Evolutionary conservation across 2,797 vertebrate genomes (phyloP), one percentile per base, ranked within the genome.

Genomic region (Onychomys torridus): DNA sequence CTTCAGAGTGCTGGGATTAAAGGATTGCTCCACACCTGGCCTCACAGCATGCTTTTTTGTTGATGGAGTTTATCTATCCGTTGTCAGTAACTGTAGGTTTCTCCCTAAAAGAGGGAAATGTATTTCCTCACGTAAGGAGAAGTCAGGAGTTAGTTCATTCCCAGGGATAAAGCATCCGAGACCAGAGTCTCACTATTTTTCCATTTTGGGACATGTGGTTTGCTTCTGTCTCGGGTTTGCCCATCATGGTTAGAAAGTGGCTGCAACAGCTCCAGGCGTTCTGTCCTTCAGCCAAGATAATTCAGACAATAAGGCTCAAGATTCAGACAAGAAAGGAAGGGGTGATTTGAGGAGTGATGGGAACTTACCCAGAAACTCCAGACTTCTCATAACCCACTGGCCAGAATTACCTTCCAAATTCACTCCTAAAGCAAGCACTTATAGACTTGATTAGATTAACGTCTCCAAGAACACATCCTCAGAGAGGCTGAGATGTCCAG

Each of bases 291-390:
- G 63, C 63, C 71, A 84, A 89, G 65, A 55, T 71, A 37, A 65
- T 43, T 57, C 23, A 63, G 52, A 63, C 40, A 77, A 34, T 5
- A 85, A 94, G 85, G 90, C n/a, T 55, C 21, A 61, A 87, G 21
- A 82, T 89, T 93, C 55, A 93, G 65, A 89, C 14, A 85, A 92
- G 40, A 92, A 46, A 4, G 13, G 23, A 4, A 88, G 14, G 17
- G 6, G 11, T 29, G 43, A 73, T 94, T 90, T 90, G 71, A 93
- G 89, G 25, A 65, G 6, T 87, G 16, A 88, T 88, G 69, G 90
- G 95, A 94, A 65, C 49, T 81, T 93, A 37, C 32, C 19, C 67
- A 78, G 92, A 93, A 96, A 95, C 17, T n/a, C 16, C 25, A 43
- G 86, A 57, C 61, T 90, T 89, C 13, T 96, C 6, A 6, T 69